A percentile compares a stretch with the other conserved stretches of the same genome.
These are phyloP conservation scores for Anhinga rufa DNA, from an alignment of 2,113 vertebrate species.

Conservation along the genomic window DNA sequence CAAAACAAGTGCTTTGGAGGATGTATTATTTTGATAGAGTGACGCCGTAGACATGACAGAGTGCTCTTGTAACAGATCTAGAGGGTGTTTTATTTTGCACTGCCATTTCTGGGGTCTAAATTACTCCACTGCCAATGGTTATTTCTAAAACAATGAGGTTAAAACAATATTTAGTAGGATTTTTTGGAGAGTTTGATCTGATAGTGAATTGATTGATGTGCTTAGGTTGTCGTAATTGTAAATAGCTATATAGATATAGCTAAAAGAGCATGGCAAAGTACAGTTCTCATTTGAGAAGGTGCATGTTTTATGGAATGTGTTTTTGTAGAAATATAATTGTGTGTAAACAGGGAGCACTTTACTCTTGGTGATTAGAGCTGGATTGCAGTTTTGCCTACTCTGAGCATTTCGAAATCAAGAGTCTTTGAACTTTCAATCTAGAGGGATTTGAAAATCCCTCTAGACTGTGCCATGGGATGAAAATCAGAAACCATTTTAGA, in stretches of 20 bases:
- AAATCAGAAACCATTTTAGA: neutral
- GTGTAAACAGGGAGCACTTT: neutral
- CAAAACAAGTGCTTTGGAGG: conserved; percentile 19
- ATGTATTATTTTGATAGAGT: conserved; percentile 15
- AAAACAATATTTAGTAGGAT: neutral
- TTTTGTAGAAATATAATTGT: neutral
- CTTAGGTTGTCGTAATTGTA: neutral
- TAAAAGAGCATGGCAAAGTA: neutral
- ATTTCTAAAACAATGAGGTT: conserved; percentile 10
- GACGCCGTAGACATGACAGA: neutral
- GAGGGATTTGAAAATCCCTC: too few species aligned
- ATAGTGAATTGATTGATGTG: neutral
- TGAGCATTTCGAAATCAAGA: neutral
- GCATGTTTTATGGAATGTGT: neutral
- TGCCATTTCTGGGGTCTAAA: neutral
- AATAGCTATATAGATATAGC: neutral
- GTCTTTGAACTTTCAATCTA: too few species aligned
- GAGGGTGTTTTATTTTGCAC: neutral
- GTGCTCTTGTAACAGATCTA: neutral
- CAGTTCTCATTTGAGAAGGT: neutral
- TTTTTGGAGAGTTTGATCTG: neutral
- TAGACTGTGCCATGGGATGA: neutral
- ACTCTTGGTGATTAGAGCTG: neutral
- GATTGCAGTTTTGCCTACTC: neutral
- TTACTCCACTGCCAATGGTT: neutral